Conservation (phyloP, 37 sponge, comb jelly and placozoan species). For the Eunapius fragilis region DNA sequence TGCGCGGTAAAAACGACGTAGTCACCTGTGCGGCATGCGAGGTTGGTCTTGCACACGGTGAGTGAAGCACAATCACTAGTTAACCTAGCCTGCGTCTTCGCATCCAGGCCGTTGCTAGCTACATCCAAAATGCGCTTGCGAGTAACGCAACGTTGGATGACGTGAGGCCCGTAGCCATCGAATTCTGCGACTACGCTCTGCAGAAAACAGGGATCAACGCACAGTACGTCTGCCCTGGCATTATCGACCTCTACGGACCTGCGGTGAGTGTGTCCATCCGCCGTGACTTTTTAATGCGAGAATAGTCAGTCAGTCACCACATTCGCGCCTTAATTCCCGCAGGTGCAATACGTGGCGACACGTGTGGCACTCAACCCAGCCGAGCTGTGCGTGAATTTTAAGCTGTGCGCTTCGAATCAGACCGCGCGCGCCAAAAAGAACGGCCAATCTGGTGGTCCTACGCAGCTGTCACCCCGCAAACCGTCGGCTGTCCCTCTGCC, state of each 20-base stretch:
- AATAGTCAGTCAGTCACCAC: neutral
- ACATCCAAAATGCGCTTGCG: neutral
- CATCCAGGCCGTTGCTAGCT: neutral
- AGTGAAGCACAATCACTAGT: neutral
- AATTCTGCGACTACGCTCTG: conserved; percentile 14
- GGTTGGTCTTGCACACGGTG: neutral
- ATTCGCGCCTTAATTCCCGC: neutral
- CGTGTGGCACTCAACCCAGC: conserved; percentile 22
- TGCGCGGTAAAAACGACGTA: too few relatives aligned
- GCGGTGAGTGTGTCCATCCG: conserved; percentile 38
- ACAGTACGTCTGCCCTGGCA: conserved; percentile 62
- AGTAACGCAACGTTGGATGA: conserved; percentile 15
- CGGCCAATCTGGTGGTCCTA: too few relatives aligned
- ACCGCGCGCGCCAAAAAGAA: neutral
- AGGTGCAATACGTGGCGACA: conserved; percentile 54
- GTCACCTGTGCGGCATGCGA: neutral
- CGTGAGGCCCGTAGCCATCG: conserved; percentile 4
- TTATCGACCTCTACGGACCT: conserved; percentile 64
- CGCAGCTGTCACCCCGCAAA: neutral
- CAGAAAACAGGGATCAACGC: neutral
- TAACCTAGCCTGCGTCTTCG: neutral
- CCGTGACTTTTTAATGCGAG: too few relatives aligned
- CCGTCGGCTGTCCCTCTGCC: neutral
- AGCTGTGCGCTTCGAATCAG: conserved; percentile 22
- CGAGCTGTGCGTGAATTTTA: conserved; percentile 20